phyloP scores from a whole-genome alignment of 2,797 vertebrate genomes.

The Chaunax sp. region DNA sequence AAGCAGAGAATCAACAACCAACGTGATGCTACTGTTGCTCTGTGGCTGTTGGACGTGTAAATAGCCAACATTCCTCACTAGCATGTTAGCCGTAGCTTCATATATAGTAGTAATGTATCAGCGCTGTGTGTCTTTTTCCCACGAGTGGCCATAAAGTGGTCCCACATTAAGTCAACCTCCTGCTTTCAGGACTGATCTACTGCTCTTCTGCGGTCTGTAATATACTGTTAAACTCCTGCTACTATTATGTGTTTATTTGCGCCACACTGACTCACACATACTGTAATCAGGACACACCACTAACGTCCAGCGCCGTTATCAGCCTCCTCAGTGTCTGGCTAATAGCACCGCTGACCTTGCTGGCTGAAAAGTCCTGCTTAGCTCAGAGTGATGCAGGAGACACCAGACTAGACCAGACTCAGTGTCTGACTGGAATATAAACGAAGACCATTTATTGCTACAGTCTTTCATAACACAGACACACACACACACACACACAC shows the following conservation, averaged over 20 bases:
- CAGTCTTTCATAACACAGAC: background rate
- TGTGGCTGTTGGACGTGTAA: background rate
- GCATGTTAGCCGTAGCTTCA: no score
- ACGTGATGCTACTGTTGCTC: no score
- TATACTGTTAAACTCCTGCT: background rate
- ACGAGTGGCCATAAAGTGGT: no score
- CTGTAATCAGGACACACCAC: background rate
- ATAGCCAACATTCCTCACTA: no score
- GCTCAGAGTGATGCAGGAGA: constrained; percentile 22
- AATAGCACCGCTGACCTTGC: constrained; percentile 44
- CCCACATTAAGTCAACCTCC: no score
- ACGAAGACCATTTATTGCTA: background rate
- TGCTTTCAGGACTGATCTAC: background rate
- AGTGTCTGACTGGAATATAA: constrained; percentile 39
- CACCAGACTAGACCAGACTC: constrained; percentile 13
- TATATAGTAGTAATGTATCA: no score
- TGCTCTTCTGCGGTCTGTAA: background rate
- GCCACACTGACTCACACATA: background rate
- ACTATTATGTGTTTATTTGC: background rate
- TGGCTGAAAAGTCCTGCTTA: constrained; percentile 9
- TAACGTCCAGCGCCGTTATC: constrained; percentile 15
- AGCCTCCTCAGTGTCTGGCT: constrained; percentile 4
- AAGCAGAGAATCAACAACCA: no score
- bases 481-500: background rate
- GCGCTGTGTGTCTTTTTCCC: no score